A percentile compares a stretch with the other conserved stretches of the same genome.
phyloP scores from a whole-genome alignment of 2,797 vertebrate genomes.

The Odontamblyopus rebecca region DNA sequence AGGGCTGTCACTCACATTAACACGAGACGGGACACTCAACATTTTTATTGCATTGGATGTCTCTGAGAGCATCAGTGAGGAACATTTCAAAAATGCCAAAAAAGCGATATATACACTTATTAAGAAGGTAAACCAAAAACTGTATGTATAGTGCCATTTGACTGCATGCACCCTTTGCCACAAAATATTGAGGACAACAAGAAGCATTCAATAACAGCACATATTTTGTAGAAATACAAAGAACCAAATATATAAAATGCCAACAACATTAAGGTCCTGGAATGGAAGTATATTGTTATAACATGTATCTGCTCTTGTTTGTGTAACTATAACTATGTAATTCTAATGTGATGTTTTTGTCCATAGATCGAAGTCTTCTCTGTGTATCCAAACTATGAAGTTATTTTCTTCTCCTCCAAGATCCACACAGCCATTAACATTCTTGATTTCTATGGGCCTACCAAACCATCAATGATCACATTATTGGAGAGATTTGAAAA shows the following conservation, averaged over 20 bases:
- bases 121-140: slow-evolving; percentile 66
- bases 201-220: no score
- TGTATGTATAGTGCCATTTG: no score
- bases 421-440: slow-evolving; percentile 44
- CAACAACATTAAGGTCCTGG: no score
- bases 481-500: neutral
- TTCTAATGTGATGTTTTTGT: slow-evolving; percentile 15
- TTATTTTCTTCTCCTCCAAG: slow-evolving; percentile 60
- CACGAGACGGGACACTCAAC: slow-evolving; percentile 75
- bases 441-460: slow-evolving; percentile 24
- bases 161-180: no score
- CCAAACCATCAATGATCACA: accelerated
- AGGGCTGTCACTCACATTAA: slow-evolving; percentile 63
- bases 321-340: no score
- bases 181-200: no score
- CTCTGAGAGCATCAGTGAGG: slow-evolving; percentile 69
- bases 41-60: slow-evolving; percentile 82
- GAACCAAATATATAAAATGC: no score
- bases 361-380: slow-evolving; percentile 61
- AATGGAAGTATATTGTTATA: no score
- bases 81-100: slow-evolving; percentile 43
- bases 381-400: slow-evolving; percentile 68
- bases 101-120: slow-evolving; percentile 61
- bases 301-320: no score
- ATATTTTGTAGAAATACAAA: no score